Conservation (phyloP, 2,888 invertebrate genomes). For the Apamea epomidion region DNA sequence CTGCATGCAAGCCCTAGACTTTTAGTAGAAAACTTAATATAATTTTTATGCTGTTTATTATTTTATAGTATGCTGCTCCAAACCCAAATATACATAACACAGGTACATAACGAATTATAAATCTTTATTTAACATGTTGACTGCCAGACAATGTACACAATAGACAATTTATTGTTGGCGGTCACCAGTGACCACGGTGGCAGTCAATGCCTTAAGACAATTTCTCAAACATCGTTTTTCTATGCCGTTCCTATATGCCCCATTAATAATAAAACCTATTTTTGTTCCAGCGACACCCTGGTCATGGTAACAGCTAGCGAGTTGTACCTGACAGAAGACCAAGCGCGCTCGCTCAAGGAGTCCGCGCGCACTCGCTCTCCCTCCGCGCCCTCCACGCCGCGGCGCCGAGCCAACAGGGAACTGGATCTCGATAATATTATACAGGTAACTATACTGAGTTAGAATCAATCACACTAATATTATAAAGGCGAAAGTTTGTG, state of each 20-base stretch:
- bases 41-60: not conserved
- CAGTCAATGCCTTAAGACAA: not conserved
- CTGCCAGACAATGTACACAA: no score
- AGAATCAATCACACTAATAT: no score
- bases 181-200: no score
- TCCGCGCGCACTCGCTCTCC: slow-evolving; percentile 76
- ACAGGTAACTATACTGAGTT: slow-evolving; percentile 72
- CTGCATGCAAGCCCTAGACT: no score
- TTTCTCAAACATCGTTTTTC: not conserved
- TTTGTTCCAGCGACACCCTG: slow-evolving; percentile 81
- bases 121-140: no score
- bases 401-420: slow-evolving; percentile 82
- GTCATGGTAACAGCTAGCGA: slow-evolving; percentile 89
- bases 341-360: slow-evolving; percentile 88
- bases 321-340: slow-evolving; percentile 90
- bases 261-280: not conserved
- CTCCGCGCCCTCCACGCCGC: slow-evolving; percentile 81
- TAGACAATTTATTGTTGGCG: no score
- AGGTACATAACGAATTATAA: not conserved
- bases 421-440: slow-evolving; percentile 88
- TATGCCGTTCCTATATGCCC: not conserved
- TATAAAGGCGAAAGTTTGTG: no score
- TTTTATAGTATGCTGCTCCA: not conserved
- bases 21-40: not conserved
- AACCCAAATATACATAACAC: not conserved